Conservation (phyloP, 2,888 invertebrate species). For the Nesidiocoris tenuis region DNA sequence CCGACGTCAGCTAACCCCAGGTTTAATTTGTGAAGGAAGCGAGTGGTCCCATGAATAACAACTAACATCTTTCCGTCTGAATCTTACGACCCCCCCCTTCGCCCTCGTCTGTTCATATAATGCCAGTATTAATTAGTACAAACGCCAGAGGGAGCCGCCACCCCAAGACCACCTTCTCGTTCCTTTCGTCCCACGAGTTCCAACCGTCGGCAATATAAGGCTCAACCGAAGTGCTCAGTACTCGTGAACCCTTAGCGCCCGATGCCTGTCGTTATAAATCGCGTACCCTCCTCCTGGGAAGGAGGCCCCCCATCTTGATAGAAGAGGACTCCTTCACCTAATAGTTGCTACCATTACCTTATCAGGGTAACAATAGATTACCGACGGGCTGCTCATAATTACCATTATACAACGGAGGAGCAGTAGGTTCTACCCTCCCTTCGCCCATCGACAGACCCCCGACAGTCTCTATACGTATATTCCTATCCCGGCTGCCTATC, state of each 20-base stretch:
- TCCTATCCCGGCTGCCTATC: not conserved
- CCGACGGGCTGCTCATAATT: slow-evolving; percentile 30
- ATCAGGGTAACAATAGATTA: slow-evolving; percentile 35
- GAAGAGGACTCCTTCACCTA: slow-evolving; percentile 35
- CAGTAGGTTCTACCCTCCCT: not conserved
- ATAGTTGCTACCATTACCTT: slow-evolving; percentile 37
- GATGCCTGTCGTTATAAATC: not conserved
- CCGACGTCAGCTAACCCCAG: not conserved
- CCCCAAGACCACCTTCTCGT: not conserved
- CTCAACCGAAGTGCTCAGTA: not conserved
- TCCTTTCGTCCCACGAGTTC: not conserved
- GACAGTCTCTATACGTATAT: not conserved
- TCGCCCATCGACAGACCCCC: not conserved
- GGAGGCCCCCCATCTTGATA: slow-evolving; percentile 30
- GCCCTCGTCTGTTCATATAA: slow-evolving; percentile 10
- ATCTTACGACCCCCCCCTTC: slow-evolving; percentile 17
- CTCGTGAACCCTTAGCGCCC: not conserved
- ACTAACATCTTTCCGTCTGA: slow-evolving; percentile 36
- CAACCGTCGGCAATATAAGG: not conserved
- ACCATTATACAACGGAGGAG: not conserved
- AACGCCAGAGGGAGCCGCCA: slow-evolving; percentile 8
- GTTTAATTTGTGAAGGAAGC: slow-evolving; percentile 40
- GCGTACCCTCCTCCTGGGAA: not conserved
- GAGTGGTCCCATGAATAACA: slow-evolving; percentile 40
- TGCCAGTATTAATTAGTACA: slow-evolving; percentile 39